phyloP scores from a whole-genome alignment of 2,888 invertebrate species.

The Blomia tropicalis region DNA sequence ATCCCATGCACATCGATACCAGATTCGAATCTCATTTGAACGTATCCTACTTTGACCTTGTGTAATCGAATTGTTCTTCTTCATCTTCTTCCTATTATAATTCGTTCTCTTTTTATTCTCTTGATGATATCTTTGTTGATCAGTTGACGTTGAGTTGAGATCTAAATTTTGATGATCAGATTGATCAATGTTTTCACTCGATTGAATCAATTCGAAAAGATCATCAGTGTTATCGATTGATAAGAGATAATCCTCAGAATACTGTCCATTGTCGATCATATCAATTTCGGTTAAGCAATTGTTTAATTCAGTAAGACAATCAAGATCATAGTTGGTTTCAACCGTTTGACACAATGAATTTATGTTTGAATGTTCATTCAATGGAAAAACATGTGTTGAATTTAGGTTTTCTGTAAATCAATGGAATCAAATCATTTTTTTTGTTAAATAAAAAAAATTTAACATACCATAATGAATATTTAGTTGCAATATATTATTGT shows the following conservation, averaged over 20 bases:
- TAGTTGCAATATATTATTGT: not conserved
- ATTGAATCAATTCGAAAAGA: not conserved
- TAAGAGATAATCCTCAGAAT: not conserved
- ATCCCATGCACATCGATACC: slow-evolving; percentile 23
- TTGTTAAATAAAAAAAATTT: no score
- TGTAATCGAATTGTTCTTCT: not conserved
- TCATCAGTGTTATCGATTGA: not conserved
- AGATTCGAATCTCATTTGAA: slow-evolving; percentile 18
- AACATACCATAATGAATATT: not conserved
- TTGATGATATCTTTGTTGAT: no score
- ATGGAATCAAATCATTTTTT: not conserved
- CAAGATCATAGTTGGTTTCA: not conserved
- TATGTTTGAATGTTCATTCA: not conserved
- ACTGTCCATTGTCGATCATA: no score
- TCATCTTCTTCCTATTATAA: not conserved
- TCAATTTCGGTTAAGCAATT: no score
- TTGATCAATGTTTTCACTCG: no score
- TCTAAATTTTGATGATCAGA: no score
- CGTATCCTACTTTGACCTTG: no score
- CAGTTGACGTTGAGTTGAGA: no score
- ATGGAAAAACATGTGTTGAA: not conserved
- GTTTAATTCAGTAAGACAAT: no score
- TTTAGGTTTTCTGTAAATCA: not conserved
- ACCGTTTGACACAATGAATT: no score
- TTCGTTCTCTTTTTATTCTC: no score